Base-by-base conservation (phyloP, 2,113 vertebrate genomes). In the Pterophyllum scalare region DNA sequence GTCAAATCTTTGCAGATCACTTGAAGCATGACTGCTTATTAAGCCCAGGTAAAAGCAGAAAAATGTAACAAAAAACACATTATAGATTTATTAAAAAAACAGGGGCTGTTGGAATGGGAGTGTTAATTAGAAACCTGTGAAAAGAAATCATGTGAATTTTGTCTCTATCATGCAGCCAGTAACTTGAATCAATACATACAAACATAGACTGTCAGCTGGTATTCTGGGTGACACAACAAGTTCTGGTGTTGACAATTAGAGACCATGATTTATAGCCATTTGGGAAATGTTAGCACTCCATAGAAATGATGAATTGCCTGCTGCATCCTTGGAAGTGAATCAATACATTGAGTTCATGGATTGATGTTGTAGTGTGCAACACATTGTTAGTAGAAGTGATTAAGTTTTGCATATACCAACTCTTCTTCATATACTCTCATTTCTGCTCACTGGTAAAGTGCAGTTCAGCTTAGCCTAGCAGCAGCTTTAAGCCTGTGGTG, bases 221-320 rank as follows among this genome's bases (percentile, higher is more conserved):
- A 52, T 77, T 84, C 10, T 77, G 43, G 3, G 7, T 65, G 20
- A 31, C 62, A n/a, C 31, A 70, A 87, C 79, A 49, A 56, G 40
- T 83, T 61, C 43, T 57, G 49, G 59, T 43, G 24, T 80, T 40
- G 82, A 70, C 76, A 83, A 83, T 93, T 87, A 87, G 58, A 35
- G 31, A 59, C n/a, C 2, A 38, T 91, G 93, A 94, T 93, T 92
- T 89, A 92, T 93, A 75, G 80, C 65, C 22, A 5, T 87, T 86
- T 80, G 59, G 60, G 28, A 86, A 91, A 90, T 80, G 4, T 56
- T 26, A 70, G 35, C 59, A 74, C 70, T 67, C 22, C 59, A 49
- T 56, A 76, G 81, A 89, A 76, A 88, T 91, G 89, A 94, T 91
- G 59, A 91, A 92, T 91, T 75, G 49, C 86, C 38, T 76, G 67